Percentiles rank a stretch among this genome's conserved stretches.
Evolutionary conservation across 1,140 invertebrate genomes (phyloP).

Genomic region (Drosophila kurseongensis): DNA sequence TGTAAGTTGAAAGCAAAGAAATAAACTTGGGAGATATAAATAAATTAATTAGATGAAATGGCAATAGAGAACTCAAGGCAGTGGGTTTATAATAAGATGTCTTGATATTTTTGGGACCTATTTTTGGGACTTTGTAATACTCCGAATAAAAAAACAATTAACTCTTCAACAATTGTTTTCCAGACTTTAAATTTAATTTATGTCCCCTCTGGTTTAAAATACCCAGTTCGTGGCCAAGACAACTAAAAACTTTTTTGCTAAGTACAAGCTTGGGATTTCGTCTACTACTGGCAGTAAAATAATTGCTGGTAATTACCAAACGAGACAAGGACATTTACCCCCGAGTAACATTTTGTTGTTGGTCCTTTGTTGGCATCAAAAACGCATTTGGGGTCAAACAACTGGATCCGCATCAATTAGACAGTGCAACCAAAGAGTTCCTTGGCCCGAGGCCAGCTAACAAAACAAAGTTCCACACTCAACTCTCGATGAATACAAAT

Average conservation of each 20-base stretch:
- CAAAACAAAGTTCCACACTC: conserved; percentile 16
- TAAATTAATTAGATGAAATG: conserved; percentile 37
- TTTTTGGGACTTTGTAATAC: no score
- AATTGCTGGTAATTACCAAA: conserved; percentile 38
- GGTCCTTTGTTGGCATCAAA: conserved; percentile 43
- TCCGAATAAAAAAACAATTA: no score
- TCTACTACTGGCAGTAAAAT: conserved; percentile 7
- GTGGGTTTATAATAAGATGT: neutral
- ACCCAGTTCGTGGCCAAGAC: neutral
- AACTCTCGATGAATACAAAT: conserved; percentile 44
- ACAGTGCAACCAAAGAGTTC: conserved; percentile 12
- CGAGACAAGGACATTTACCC: neutral
- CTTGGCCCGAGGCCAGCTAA: conserved; percentile 7
- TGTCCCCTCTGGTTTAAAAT: neutral
- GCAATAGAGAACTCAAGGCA: neutral
- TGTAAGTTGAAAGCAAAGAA: conserved; percentile 10
- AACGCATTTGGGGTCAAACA: conserved; percentile 54
- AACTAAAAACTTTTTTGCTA: neutral
- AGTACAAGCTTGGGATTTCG: neutral
- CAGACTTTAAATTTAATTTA: neutral
- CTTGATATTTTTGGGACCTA: no score
- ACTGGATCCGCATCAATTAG: conserved; percentile 47
- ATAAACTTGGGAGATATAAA: conserved; percentile 15
- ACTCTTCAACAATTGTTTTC: neutral
- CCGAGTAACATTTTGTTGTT: conserved; percentile 23